Evolutionary conservation across 2,113 vertebrate genomes (phyloP), one percentile per base, ranked within the genome.

Genomic region (Polyodon spathula): DNA sequence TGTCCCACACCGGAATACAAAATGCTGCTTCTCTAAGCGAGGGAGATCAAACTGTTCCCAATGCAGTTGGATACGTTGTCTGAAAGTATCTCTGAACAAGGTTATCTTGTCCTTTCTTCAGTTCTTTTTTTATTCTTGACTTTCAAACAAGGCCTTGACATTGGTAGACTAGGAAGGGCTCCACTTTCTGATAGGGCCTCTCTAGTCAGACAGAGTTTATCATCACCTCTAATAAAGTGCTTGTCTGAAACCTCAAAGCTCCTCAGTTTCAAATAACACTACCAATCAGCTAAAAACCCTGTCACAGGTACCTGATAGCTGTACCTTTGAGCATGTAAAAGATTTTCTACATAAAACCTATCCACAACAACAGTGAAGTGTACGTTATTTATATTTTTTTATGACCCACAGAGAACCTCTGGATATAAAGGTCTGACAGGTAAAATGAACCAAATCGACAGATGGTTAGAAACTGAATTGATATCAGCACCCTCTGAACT

Each of bases 1-100:
- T 62, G 53, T 39, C 60, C 63, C 58, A 63, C 60, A 60, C 59
- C 60, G 60, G 63, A 71, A 63, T 56, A 51, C 42, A 46, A 65
- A 57, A 60, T 64, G 64, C 52, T 63, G 50, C 10, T 37, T 48
- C 27, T 50, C 27, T 14, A 27, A 16, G 43, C 27, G 6, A 60
- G 16, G 17, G 8, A 37, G 40, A 39, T 1, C 12, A 15, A 55
- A 40, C 48, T 50, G 48, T 50, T 50, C 48, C 48, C 12, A 50
- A 14, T n/a, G 12, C 4, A 50, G 48, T n/a, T 11, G 2, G 48
- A 50, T 50, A 50, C 6, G 48, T 14, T 50, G 48, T 50, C 12
- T 50, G 48, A 50, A 50, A n/a, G 12, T n/a, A 50, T 50, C 48
- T n/a, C 48, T 14, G 5, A 50, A 50, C 48, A 50, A 50, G 48